These are phyloP conservation scores for Hippoglossus stenolepis DNA, from an alignment of 2,113 vertebrate species.

Conservation along the genomic window DNA sequence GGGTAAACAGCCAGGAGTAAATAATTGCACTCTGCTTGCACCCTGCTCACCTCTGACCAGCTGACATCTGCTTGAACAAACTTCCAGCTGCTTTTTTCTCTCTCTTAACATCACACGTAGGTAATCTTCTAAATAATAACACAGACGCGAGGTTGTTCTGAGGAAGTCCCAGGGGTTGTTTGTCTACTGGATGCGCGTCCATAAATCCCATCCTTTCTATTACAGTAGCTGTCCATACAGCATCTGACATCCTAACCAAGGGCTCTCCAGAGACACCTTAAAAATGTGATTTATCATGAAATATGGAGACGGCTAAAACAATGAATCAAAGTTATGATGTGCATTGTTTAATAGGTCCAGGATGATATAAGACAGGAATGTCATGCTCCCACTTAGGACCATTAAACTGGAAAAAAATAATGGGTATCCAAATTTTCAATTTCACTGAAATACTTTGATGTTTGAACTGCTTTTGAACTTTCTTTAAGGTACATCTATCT, in stretches of 20 bases:
- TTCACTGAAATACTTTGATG: not conserved
- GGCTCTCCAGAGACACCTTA: conserved; percentile 51
- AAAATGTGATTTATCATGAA: conserved; percentile 50
- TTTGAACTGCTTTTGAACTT: not conserved
- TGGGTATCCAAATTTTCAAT: not conserved
- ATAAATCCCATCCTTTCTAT: conserved; percentile 61
- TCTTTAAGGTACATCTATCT: not conserved
- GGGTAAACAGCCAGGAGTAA: conserved; percentile 72
- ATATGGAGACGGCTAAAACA: conserved; percentile 35
- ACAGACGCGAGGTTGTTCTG: not conserved
- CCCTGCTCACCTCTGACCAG: conserved; percentile 57
- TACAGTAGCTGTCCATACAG: conserved; percentile 45
- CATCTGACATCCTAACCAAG: conserved; percentile 45
- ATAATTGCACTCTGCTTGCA: conserved; percentile 66
- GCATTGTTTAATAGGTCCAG: conserved; percentile 30
- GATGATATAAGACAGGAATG: conserved; percentile 29
- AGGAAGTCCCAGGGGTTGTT: conserved; percentile 26
- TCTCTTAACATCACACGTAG: conserved; percentile 31
- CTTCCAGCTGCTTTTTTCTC: conserved; percentile 26
- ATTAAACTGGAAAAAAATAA: conserved; percentile 6
- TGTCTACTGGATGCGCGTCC: conserved; percentile 30
- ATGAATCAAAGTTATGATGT: conserved; percentile 50
- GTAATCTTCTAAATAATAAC: conserved; percentile 34
- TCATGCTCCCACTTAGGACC: conserved; percentile 17
- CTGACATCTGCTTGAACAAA: conserved; percentile 62